Percentiles rank a stretch among this genome's conserved stretches.
Evolutionary conservation across 2,113 vertebrate genomes (phyloP).

Genomic region (Gobio gobio): DNA sequence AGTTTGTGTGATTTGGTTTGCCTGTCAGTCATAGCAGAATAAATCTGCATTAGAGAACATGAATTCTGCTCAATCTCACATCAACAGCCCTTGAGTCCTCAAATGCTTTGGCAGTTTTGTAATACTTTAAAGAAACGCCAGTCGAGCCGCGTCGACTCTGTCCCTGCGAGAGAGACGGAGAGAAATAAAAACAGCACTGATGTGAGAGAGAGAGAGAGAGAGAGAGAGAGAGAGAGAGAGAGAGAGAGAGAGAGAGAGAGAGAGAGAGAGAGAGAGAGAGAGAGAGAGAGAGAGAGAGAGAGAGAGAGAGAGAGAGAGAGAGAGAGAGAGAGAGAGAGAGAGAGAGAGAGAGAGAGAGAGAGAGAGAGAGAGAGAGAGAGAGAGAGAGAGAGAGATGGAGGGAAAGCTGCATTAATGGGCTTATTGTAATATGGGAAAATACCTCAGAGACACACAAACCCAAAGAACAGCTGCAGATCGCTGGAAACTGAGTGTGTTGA

Average conservation of each 20-base stretch:
- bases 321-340: background rate
- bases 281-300: conserved; percentile 22
- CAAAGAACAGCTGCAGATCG: conserved; percentile 48
- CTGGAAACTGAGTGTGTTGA: conserved; percentile 3
- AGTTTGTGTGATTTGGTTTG: background rate
- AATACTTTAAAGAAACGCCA: background rate
- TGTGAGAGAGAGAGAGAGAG: background rate
- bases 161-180: conserved; percentile 8
- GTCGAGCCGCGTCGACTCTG: background rate
- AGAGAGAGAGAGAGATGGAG: conserved; percentile 19
- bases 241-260: conserved; percentile 31
- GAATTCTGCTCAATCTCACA: background rate
- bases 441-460: conserved; percentile 45
- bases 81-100: background rate
- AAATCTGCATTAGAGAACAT: background rate
- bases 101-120: background rate
- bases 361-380: background rate
- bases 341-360: conserved; percentile 2
- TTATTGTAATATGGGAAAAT: conserved; percentile 54
- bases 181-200: conserved; percentile 2
- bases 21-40: background rate
- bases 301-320: conserved; percentile 4
- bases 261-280: conserved; percentile 15
- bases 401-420: conserved; percentile 52
- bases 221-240: conserved; percentile 27